These are phyloP conservation scores for Propsilocerus akamusi DNA, from an alignment of 1,140 invertebrate species.

Conservation along the genomic window DNA sequence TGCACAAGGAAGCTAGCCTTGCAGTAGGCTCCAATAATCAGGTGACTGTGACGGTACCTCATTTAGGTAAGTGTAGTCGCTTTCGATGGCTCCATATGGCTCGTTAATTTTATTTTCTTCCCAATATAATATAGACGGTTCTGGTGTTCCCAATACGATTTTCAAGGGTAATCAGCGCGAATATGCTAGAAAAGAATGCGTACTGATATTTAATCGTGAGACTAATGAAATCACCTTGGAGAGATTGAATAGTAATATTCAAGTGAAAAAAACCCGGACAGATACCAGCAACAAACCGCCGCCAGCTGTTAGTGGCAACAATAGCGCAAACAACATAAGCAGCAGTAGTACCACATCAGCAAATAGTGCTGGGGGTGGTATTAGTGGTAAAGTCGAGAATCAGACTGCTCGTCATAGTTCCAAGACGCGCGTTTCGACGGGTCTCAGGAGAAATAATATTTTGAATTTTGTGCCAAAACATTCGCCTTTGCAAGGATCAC, in stretches of 20 bases:
- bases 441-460: constrained; percentile 21
- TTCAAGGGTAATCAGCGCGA: constrained; percentile 85
- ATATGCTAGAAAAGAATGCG: constrained; percentile 77
- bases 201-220: constrained; percentile 77
- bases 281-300: constrained; percentile 12
- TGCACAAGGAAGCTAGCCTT: constrained; percentile 70
- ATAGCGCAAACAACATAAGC: constrained; percentile 7
- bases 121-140: constrained; percentile 36
- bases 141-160: constrained; percentile 73
- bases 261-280: constrained; percentile 82
- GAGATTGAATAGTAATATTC: constrained; percentile 74
- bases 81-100: not conserved
- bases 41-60: constrained; percentile 81
- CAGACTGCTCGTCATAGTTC: constrained; percentile 20
- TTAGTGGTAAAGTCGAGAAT: constrained; percentile 14
- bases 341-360: not conserved
- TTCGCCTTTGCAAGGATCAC: constrained; percentile 22
- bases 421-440: constrained; percentile 24
- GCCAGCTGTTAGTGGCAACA: constrained; percentile 17
- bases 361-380: not conserved
- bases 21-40: constrained; percentile 77
- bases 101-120: constrained; percentile 7
- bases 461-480: constrained; percentile 22
- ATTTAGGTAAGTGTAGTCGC: constrained; percentile 42
- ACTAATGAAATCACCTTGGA: constrained; percentile 88